These are phyloP conservation scores for Cremastobaeus sp. DNA, from an alignment of 2,888 invertebrate species.

Conservation along the genomic window DNA sequence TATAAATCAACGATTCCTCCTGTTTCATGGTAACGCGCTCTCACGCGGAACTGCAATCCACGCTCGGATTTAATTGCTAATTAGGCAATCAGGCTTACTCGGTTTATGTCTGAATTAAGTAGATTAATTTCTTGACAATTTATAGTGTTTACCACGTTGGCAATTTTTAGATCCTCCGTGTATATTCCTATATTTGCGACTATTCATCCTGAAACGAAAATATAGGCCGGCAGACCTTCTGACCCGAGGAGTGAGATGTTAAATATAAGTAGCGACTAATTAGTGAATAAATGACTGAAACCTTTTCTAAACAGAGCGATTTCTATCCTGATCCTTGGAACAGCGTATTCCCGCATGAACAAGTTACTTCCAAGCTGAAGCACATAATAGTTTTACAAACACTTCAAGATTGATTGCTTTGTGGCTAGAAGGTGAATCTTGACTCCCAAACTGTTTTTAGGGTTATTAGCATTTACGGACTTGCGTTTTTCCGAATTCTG, in stretches of 20 bases:
- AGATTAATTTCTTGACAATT: slow-evolving; percentile 34
- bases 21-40: not conserved
- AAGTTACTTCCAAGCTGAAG: slow-evolving; percentile 25
- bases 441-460: slow-evolving; percentile 42
- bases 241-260: no score
- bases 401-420: slow-evolving; percentile 53
- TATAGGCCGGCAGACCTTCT: no score
- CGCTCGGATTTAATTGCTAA: slow-evolving; percentile 35
- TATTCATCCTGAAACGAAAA: no score
- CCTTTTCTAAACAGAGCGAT: no score
- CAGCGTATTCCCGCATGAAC: slow-evolving; percentile 40
- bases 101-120: slow-evolving; percentile 25
- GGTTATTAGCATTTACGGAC: slow-evolving; percentile 39
- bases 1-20: slow-evolving; percentile 37
- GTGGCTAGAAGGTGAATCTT: slow-evolving; percentile 43
- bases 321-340: no score
- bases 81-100: slow-evolving; percentile 32
- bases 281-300: no score
- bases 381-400: slow-evolving; percentile 47
- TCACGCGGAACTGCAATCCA: not conserved
- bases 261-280: no score
- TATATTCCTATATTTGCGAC: no score
- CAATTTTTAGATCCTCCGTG: no score
- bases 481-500: slow-evolving; percentile 7
- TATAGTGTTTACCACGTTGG: slow-evolving; percentile 2